Conservation (phyloP, 2,888 invertebrate species). For the Pyrochroa serraticornis region DNA sequence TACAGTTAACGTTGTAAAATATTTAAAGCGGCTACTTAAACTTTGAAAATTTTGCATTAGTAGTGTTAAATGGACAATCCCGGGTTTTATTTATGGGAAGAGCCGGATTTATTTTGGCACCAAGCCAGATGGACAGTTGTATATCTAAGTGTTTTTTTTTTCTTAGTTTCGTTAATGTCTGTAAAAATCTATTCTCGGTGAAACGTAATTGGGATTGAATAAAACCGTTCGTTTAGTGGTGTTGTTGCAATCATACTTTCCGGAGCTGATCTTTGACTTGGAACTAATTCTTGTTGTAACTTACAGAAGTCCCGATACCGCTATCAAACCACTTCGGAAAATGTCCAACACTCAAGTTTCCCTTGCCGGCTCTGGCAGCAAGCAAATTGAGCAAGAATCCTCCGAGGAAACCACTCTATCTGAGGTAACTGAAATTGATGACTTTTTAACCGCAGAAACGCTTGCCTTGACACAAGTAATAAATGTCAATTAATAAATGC, state of each 20-base stretch:
- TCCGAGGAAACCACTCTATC: constrained; percentile 53
- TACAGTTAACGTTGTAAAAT: no score
- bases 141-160: constrained; percentile 33
- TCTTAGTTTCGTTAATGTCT: constrained; percentile 28
- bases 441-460: constrained; percentile 35
- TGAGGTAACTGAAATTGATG: constrained; percentile 43
- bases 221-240: background rate
- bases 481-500: constrained; percentile 48
- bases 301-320: constrained; percentile 36
- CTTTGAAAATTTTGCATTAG: constrained; percentile 16
- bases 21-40: no score
- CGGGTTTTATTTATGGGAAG: constrained; percentile 39
- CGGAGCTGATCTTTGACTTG: background rate
- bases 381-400: constrained; percentile 50
- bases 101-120: constrained; percentile 36
- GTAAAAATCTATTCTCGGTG: constrained; percentile 41
- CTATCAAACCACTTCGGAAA: constrained; percentile 25
- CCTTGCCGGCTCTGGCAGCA: constrained; percentile 35
- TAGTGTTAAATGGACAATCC: constrained; percentile 14
- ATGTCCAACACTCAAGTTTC: constrained; percentile 46
- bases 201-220: constrained; percentile 12
- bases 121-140: constrained; percentile 42
- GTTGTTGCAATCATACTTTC: constrained; percentile 4
- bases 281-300: background rate
- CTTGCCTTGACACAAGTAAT: constrained; percentile 46